These are phyloP conservation scores for Nesogale talazaci DNA, from an alignment of 2,113 vertebrate genomes.

Conservation along the genomic window DNA sequence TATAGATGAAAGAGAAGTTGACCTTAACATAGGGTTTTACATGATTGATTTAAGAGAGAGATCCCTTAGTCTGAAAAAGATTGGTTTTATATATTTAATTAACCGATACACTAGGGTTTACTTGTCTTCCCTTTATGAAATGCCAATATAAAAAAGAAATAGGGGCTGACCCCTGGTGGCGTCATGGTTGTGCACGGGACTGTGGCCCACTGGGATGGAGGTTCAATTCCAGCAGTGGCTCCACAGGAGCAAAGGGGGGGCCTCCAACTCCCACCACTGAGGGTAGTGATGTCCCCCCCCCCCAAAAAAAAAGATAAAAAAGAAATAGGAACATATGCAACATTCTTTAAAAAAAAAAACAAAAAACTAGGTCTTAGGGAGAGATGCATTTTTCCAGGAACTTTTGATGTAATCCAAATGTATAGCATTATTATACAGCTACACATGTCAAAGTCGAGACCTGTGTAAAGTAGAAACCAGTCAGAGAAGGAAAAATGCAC, in stretches of 20 bases:
- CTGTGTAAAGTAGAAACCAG: not conserved
- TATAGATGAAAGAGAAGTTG: not conserved
- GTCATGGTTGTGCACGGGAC: too few relatives aligned
- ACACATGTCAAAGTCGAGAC: not conserved
- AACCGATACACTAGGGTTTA: not conserved
- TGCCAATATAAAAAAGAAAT: not conserved
- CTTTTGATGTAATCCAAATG: not conserved
- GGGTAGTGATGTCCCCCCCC: too few relatives aligned
- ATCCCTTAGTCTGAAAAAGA: not conserved
- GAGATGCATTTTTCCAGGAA: not conserved
- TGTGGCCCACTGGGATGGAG: too few relatives aligned
- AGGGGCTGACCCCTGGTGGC: too few relatives aligned
- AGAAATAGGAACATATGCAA: too few relatives aligned
- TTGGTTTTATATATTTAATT: not conserved
- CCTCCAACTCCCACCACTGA: too few relatives aligned
- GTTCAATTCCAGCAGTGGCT: too few relatives aligned
- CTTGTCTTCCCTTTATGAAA: not conserved
- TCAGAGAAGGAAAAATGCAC: not conserved
- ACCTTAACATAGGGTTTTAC: not conserved
- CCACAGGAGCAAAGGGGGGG: too few relatives aligned
- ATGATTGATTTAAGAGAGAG: not conserved
- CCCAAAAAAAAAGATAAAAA: too few relatives aligned
- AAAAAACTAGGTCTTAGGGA: not conserved
- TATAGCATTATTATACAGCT: not conserved
- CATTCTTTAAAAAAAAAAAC: not conserved